A percentile compares a stretch with the other conserved stretches of the same genome.
phyloP scores from a whole-genome alignment of 1,140 invertebrate genomes.

The Nasonia vitripennis region DNA sequence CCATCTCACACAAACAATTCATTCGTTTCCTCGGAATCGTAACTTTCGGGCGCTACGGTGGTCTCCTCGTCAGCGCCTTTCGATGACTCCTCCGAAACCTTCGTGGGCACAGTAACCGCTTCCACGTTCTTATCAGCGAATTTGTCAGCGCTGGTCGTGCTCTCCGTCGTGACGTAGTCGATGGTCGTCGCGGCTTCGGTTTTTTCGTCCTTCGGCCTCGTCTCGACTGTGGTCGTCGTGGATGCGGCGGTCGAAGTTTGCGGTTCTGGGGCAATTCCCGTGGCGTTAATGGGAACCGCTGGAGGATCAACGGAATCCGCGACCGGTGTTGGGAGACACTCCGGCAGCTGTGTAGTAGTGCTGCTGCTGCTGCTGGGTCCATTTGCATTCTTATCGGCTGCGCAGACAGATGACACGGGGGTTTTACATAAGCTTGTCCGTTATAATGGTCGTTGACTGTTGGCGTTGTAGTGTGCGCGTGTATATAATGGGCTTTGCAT shows the following conservation, averaged over 20 bases:
- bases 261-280: background rate
- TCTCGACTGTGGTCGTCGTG: background rate
- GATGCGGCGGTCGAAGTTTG: background rate
- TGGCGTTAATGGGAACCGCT: background rate
- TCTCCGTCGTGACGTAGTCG: background rate
- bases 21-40: background rate
- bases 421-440: background rate
- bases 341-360: background rate
- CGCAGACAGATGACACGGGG: background rate
- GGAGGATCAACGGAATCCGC: background rate
- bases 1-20: background rate
- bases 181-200: background rate
- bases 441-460: background rate
- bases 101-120: background rate
- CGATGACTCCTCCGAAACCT: background rate
- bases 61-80: background rate
- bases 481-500: background rate
- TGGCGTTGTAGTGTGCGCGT: too few relatives aligned
- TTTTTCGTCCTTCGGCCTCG: background rate
- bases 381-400: constrained; percentile 26
- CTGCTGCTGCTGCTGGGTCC: too few relatives aligned
- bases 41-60: background rate
- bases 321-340: background rate
- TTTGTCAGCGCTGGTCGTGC: background rate
- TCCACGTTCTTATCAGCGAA: background rate